Percentiles rank a stretch among this genome's conserved stretches.
These are phyloP conservation scores for Pachliopta kotzebuea DNA, from an alignment of 2,888 invertebrate species.

Conservation along the genomic window DNA sequence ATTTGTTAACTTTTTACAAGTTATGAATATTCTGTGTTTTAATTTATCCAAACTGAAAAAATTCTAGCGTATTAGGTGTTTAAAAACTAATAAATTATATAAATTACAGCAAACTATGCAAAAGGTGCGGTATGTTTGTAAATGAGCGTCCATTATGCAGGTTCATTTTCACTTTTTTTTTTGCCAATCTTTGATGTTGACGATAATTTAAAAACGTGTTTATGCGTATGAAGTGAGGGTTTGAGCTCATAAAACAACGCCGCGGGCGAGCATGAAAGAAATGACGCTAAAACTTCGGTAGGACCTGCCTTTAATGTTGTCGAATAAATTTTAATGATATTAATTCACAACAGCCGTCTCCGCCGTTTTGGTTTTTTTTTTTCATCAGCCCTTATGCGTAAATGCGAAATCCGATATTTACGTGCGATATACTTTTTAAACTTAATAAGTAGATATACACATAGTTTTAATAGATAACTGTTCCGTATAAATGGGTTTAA, in stretches of 20 bases:
- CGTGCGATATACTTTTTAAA: constrained; percentile 4
- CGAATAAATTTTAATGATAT: constrained; percentile 53
- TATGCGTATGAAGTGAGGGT: constrained; percentile 37
- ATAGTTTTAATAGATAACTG: neutral
- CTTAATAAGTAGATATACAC: neutral
- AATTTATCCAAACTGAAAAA: too few relatives aligned
- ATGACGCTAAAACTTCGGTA: constrained; percentile 34
- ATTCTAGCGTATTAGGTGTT: neutral
- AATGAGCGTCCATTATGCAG: constrained; percentile 22
- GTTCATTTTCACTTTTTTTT: constrained; percentile 43
- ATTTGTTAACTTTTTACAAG: too few relatives aligned
- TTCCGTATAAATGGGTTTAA: neutral
- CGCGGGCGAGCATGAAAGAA: constrained; percentile 41
- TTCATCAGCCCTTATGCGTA: constrained; percentile 27
- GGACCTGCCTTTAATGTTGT: constrained; percentile 39
- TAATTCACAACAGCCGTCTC: constrained; percentile 44
- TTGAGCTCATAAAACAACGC: constrained; percentile 36
- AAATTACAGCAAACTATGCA: neutral
- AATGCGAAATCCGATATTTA: constrained; percentile 33
- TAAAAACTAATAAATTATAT: neutral
- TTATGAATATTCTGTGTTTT: too few relatives aligned
- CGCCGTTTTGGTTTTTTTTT: constrained; percentile 34
- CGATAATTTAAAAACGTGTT: constrained; percentile 62
- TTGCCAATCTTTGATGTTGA: constrained; percentile 51
- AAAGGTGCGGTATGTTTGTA: constrained; percentile 18